Evolutionary conservation across 1,140 invertebrate species (phyloP).

Genomic region (Colletes gigas): DNA sequence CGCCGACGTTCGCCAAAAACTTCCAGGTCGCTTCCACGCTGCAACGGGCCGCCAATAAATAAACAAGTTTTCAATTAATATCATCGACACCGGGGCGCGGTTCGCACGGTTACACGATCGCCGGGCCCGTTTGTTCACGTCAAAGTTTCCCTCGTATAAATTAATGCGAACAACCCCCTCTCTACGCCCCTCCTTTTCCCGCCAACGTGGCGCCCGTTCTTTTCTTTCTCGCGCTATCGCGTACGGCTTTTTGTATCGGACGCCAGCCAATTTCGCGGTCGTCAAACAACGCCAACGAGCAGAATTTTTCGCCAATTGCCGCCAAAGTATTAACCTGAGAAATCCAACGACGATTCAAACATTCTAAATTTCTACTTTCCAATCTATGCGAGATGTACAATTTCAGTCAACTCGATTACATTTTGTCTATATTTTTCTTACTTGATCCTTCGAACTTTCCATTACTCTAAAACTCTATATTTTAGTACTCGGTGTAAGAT

Average conservation of each 20-base stretch:
- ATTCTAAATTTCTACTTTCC: too few species aligned
- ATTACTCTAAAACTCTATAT: too few species aligned
- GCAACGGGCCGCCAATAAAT: slow-evolving; percentile 54
- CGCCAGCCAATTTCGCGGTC: slow-evolving; percentile 29
- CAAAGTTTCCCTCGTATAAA: slow-evolving; percentile 42
- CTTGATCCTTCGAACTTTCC: too few species aligned
- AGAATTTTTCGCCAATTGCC: slow-evolving; percentile 29
- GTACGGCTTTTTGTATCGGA: neutral
- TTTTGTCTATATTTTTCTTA: too few species aligned
- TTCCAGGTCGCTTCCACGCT: slow-evolving; percentile 27
- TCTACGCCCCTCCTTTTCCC: neutral
- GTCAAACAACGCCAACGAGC: neutral
- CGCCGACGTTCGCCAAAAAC: slow-evolving; percentile 57
- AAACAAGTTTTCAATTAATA: slow-evolving; percentile 67
- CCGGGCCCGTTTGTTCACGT: slow-evolving; percentile 42
- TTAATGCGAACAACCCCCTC: slow-evolving; percentile 33
- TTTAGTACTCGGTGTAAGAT: too few species aligned
- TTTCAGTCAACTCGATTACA: too few species aligned
- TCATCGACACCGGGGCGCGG: slow-evolving; percentile 44
- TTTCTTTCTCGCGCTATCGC: neutral
- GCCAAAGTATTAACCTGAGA: neutral
- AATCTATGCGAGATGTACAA: too few species aligned
- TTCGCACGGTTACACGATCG: slow-evolving; percentile 32
- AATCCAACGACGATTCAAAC: neutral
- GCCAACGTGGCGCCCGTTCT: neutral